Conservation (phyloP, 2,797 vertebrate species). For the Lepilemur septentrionalis region DNA sequence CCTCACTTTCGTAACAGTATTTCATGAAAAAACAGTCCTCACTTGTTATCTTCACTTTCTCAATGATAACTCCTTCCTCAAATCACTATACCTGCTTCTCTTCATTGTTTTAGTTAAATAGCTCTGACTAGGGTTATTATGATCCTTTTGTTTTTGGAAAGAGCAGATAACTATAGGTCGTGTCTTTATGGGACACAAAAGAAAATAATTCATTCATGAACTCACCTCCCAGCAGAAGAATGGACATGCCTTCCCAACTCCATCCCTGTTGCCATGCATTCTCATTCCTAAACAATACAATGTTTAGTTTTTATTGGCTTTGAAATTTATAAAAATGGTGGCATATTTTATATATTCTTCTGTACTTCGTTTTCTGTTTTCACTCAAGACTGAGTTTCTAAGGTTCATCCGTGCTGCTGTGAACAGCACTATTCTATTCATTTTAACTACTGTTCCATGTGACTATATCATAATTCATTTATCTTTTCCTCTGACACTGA, state of each 20-base stretch:
- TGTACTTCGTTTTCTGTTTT: background rate
- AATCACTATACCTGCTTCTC: background rate
- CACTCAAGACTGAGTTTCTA: background rate
- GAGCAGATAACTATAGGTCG: background rate
- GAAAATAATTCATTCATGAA: background rate
- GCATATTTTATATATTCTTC: background rate
- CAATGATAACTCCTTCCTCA: background rate
- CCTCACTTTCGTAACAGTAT: background rate
- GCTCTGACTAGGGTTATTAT: background rate
- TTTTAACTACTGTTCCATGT: background rate
- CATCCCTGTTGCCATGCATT: background rate
- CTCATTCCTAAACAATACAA: background rate
- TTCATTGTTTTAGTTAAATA: background rate
- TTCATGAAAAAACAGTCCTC: background rate
- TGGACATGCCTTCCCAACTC: background rate
- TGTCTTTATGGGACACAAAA: background rate
- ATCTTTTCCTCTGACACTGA: background rate
- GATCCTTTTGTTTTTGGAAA: background rate
- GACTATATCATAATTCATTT: rapidly evolving
- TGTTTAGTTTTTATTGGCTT: background rate
- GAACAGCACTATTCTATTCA: background rate
- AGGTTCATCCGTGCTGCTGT: background rate
- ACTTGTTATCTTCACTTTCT: background rate
- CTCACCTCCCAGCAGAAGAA: background rate
- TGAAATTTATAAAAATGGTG: background rate